Evolutionary conservation across 2,113 vertebrate species (phyloP).

Genomic region (Paracanthobrama guichenoti): DNA sequence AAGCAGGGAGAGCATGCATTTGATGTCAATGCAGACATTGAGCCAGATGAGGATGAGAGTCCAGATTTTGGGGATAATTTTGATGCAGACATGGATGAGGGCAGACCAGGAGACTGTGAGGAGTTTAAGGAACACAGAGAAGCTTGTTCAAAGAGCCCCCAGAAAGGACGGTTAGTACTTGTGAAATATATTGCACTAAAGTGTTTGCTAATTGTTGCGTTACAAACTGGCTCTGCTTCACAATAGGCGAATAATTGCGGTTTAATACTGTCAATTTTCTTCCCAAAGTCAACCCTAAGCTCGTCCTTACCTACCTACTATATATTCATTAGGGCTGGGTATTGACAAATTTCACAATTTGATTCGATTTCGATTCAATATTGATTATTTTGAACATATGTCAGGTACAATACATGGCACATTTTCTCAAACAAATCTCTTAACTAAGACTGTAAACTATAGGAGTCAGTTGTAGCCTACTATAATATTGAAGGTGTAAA

Average conservation of each 20-base stretch:
- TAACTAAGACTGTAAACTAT: too few relatives aligned
- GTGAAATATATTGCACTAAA: background rate
- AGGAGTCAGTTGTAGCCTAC: too few relatives aligned
- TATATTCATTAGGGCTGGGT: too few relatives aligned
- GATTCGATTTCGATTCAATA: too few relatives aligned
- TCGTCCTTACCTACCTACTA: background rate
- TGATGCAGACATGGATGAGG: slow-evolving; percentile 73
- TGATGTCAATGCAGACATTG: slow-evolving; percentile 76
- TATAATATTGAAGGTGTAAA: too few relatives aligned
- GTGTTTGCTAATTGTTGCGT: background rate
- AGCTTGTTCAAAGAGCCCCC: slow-evolving; percentile 62
- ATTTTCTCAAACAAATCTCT: too few relatives aligned
- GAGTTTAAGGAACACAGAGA: slow-evolving; percentile 70
- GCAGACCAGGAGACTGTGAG: slow-evolving; percentile 56
- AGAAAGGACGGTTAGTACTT: slow-evolving; percentile 67
- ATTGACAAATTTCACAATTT: too few relatives aligned
- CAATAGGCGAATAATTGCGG: background rate
- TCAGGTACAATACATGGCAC: too few relatives aligned
- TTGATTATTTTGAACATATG: too few relatives aligned
- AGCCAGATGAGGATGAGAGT: slow-evolving; percentile 65
- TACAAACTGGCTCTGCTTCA: background rate
- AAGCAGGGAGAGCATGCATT: slow-evolving; percentile 85
- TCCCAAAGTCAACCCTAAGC: background rate
- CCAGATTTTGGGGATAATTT: slow-evolving; percentile 72
- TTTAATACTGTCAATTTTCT: background rate